These are phyloP conservation scores for Agrochola lychnidis DNA, from an alignment of 2,888 invertebrate species.

Conservation along the genomic window DNA sequence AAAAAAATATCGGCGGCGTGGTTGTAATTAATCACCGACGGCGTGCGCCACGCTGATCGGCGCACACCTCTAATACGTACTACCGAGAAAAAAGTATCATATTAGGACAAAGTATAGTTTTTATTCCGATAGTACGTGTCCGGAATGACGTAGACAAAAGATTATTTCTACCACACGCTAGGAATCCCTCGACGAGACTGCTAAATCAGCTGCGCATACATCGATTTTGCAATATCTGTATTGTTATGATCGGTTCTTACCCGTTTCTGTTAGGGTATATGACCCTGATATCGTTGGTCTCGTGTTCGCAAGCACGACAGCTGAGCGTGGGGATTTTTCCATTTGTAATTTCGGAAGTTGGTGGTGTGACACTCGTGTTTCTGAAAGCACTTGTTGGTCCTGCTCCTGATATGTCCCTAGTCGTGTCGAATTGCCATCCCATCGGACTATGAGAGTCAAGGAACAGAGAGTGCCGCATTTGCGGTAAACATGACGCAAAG, in stretches of 20 bases:
- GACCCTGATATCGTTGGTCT: background rate
- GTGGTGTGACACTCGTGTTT: background rate
- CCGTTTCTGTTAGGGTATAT: slow-evolving; percentile 9
- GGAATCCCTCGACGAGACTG: slow-evolving; percentile 50
- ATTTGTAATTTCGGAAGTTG: background rate
- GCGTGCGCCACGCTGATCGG: too few relatives aligned
- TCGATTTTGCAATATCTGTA: slow-evolving; percentile 11
- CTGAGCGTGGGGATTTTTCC: background rate
- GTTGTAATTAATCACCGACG: too few relatives aligned
- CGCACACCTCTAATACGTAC: too few relatives aligned
- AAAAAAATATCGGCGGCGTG: too few relatives aligned
- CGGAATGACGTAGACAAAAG: slow-evolving; percentile 14
- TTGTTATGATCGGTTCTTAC: slow-evolving; percentile 30
- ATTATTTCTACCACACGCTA: background rate
- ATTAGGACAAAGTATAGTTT: too few relatives aligned
- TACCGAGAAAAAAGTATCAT: too few relatives aligned
- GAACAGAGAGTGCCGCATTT: too few relatives aligned
- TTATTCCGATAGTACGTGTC: too few relatives aligned
- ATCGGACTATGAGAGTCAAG: background rate
- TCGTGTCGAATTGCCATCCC: background rate
- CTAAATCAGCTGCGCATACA: slow-evolving; percentile 18
- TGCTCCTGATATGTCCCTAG: background rate
- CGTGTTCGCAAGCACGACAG: background rate
- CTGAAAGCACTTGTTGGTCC: background rate
- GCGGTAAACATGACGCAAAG: too few relatives aligned